A percentile compares a stretch with the other conserved stretches of the same genome.
phyloP scores from a whole-genome alignment of 2,113 vertebrate genomes.

The Lophotis ruficrista region DNA sequence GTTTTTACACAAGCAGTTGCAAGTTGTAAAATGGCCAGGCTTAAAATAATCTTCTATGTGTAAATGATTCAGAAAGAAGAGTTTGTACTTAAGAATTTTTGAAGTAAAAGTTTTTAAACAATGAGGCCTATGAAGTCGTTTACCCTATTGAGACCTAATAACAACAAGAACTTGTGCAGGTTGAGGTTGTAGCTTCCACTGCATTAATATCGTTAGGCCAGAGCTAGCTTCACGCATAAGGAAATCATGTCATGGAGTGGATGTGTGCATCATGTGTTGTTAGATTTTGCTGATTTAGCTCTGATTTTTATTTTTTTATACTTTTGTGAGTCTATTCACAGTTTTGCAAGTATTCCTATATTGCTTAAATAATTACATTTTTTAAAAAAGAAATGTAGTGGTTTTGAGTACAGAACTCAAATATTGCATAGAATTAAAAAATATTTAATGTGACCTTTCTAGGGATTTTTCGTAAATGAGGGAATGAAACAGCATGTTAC shows the following conservation, averaged over 20 bases:
- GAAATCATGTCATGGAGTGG: neutral
- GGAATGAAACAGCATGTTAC: neutral
- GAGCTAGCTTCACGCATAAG: neutral
- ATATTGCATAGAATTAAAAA: neutral
- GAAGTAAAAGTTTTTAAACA: neutral
- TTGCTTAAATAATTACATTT: neutral
- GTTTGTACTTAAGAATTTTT: neutral
- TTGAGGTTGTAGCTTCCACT: neutral
- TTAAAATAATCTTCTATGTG: neutral
- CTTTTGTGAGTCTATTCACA: neutral
- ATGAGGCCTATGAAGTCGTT: neutral
- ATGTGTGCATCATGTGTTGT: neutral
- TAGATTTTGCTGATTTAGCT: neutral
- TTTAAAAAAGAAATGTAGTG: neutral
- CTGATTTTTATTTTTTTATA: neutral
- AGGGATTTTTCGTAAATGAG: neutral
- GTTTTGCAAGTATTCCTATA: neutral
- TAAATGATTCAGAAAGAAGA: neutral
- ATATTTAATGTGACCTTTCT: neutral
- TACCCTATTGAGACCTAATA: neutral
- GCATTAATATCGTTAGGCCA: neutral
- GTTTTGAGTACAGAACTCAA: neutral
- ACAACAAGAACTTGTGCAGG: neutral
- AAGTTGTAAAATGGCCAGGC: neutral
- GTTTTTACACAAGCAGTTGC: neutral